phyloP scores from a whole-genome alignment of 2,113 vertebrate genomes.

The Lophius piscatorius region DNA sequence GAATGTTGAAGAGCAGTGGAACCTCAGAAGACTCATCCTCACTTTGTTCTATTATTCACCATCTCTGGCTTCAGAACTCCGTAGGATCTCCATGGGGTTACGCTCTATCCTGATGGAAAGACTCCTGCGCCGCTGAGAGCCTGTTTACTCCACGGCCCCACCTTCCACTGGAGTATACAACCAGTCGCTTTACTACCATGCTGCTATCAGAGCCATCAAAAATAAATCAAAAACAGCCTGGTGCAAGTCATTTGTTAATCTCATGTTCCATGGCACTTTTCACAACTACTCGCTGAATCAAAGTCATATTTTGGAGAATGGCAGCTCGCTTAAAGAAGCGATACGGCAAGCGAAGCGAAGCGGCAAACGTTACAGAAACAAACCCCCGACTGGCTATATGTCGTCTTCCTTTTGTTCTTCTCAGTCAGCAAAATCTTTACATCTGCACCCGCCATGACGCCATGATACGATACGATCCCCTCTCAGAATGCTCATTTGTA shows the following conservation, averaged over 20 bases:
- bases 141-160: conserved; percentile 67
- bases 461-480: conserved; percentile 50
- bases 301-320: conserved; percentile 33
- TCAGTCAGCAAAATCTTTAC: conserved; percentile 35
- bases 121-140: conserved; percentile 56
- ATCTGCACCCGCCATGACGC: conserved; percentile 39
- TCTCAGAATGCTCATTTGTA: conserved; percentile 78
- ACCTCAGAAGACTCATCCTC: conserved; percentile 78
- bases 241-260: conserved; percentile 66
- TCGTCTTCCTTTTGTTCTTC: conserved; percentile 46
- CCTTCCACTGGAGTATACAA: conserved; percentile 53
- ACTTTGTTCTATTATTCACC: conserved; percentile 89
- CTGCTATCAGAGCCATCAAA: conserved; percentile 69
- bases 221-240: conserved; percentile 63
- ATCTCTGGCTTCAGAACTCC: conserved; percentile 81
- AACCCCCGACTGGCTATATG: not conserved
- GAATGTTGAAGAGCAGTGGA: conserved; percentile 74
- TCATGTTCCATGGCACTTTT: conserved; percentile 49
- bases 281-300: conserved; percentile 37
- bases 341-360: conserved; percentile 44
- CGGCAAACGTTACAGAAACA: conserved; percentile 36
- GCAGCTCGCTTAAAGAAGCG: conserved; percentile 9
- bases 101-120: conserved; percentile 70
- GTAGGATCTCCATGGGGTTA: conserved; percentile 73
- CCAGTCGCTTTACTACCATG: conserved; percentile 58